phyloP scores from a whole-genome alignment of 2,888 invertebrate genomes.

The Lasioglossum marginatum region DNA sequence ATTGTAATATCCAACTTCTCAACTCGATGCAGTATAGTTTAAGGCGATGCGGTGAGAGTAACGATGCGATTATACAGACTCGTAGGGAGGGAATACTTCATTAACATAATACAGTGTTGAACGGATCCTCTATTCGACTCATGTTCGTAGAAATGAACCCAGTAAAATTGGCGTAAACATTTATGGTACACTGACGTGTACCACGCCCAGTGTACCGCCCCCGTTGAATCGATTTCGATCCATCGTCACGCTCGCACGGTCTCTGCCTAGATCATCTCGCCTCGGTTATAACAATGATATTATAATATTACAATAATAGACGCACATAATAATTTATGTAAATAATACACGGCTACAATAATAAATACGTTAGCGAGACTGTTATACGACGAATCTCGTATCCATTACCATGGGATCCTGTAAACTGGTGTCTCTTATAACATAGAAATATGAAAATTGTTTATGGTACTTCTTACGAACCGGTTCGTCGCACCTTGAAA shows the following conservation, averaged over 20 bases:
- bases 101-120: background rate
- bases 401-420: constrained; percentile 5
- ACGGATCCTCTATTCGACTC: background rate
- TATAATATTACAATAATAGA: constrained; percentile 51
- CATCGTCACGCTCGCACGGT: background rate
- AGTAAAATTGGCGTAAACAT: background rate
- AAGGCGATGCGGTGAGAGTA: background rate
- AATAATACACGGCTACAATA: constrained; percentile 51
- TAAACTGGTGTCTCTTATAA: constrained; percentile 15
- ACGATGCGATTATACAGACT: background rate
- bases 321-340: constrained; percentile 48
- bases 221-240: constrained; percentile 1
- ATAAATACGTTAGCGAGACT: constrained; percentile 45
- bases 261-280: constrained; percentile 10
- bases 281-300: constrained; percentile 39
- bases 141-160: background rate
- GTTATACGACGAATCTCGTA: constrained; percentile 11
- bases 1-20: background rate
- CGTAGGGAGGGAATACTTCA: background rate
- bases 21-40: background rate
- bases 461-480: background rate
- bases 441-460: constrained; percentile 40
- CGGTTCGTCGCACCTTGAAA: constrained; percentile 7
- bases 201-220: background rate
- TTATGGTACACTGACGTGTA: constrained; percentile 25